Evolutionary conservation across 2,888 invertebrate species (phyloP).

Genomic region (Elysia crispata): DNA sequence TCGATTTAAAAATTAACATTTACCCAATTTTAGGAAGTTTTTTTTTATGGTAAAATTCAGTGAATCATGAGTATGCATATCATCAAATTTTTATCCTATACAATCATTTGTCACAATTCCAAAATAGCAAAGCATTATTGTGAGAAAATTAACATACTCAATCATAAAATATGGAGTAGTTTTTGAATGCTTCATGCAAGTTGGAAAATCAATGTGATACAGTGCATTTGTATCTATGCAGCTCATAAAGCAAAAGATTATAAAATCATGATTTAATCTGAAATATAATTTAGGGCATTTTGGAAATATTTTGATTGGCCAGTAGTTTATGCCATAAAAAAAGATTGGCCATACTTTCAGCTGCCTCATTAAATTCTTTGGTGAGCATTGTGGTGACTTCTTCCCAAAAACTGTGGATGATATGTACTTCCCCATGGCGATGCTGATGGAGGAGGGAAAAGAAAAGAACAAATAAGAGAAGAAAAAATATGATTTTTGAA

Average conservation of each 20-base stretch:
- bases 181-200: no score
- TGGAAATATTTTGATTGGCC: no score
- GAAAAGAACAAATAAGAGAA: background rate
- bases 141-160: no score
- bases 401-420: constrained; percentile 80
- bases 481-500: background rate
- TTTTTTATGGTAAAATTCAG: no score
- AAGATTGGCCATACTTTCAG: constrained; percentile 74
- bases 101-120: no score
- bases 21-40: no score
- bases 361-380: constrained; percentile 78
- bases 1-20: background rate
- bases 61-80: background rate
- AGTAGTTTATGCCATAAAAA: no score
- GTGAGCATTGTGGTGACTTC: constrained; percentile 79
- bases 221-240: no score
- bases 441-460: constrained; percentile 55
- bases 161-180: no score
- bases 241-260: background rate
- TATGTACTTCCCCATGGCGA: constrained; percentile 68
- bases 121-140: no score
- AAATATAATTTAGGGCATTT: background rate
- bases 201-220: no score
- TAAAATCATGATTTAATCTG: background rate
- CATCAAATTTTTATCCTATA: background rate